Evolutionary conservation across 2,888 invertebrate genomes (phyloP), one percentile per base, ranked within the genome.

Genomic region (Synergus gifuensis): DNA sequence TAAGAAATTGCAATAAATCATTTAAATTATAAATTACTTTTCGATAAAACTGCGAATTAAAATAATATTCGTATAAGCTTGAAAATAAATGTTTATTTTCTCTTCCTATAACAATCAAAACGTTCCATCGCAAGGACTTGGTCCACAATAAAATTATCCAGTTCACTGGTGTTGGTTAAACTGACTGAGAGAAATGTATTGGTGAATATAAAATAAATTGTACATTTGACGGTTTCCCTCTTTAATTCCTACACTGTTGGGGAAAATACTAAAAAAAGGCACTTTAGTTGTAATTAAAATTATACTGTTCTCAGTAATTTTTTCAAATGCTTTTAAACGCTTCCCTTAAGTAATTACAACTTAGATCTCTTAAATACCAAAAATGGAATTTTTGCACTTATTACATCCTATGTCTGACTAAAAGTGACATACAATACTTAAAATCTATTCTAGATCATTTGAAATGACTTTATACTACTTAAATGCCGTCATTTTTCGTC

Each of bases 191-290:
- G 12, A 67, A 67, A 22, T 42, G 42, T n/a, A 18, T n/a, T 18
- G 42, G 42, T 42, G 40, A 64, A 64, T 42, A 66, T 67, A 67
- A 18, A 67, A 67, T 18, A 46, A 67, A 67, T 46, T 67, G 67
- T 67, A 46, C 42, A 67, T 67, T 46, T 46, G 67, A 40, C 44
- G 12, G n/a, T n/a, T 67, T 44, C 16, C 2, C 44, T 67, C 66
- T 67, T 46, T 67, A 22, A 67, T 44, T 22, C n/a, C n/a, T 9
- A 54, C n/a, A 9, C n/a, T 54, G 8, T 54, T 18, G 54, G 2
- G 54, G 2, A 54, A n/a, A 16, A 16, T 16, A 49, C 1, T 49
- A 16, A n/a, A 49, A n/a, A 36, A 28, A 11, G 36, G 5, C 18
- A 18, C 9, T 28, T 28, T 28, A 63, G 16, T 22, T 44, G 11